Conservation (phyloP, 2,888 invertebrate genomes). For the Drosophila hamatofila region DNA sequence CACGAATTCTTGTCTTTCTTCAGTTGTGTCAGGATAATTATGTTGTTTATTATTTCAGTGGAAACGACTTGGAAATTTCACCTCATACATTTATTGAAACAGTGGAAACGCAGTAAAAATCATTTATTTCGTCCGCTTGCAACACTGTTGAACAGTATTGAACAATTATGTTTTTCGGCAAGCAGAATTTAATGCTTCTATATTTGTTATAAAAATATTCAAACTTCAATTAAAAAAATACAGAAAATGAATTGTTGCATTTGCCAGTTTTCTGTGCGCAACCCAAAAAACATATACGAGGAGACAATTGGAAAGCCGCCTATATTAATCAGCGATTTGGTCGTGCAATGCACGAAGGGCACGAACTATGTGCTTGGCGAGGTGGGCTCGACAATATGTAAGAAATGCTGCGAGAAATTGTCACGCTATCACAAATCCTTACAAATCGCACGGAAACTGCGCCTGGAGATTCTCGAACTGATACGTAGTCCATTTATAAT, state of each 20-base stretch:
- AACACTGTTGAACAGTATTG: slow-evolving; percentile 36
- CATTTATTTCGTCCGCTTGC: not conserved
- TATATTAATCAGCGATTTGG: slow-evolving; percentile 64
- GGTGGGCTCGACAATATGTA: slow-evolving; percentile 63
- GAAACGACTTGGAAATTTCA: not conserved
- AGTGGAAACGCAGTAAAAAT: slow-evolving; percentile 3
- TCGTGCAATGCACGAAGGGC: slow-evolving; percentile 69
- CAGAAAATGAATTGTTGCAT: slow-evolving; percentile 73
- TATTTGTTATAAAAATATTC: slow-evolving; percentile 19
- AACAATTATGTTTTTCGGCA: slow-evolving; percentile 31
- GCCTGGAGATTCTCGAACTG: slow-evolving; percentile 63
- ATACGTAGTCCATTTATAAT: slow-evolving; percentile 63
- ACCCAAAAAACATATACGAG: slow-evolving; percentile 62
- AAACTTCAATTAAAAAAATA: slow-evolving; percentile 11
- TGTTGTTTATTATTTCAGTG: not conserved
- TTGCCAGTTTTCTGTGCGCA: slow-evolving; percentile 70
- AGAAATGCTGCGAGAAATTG: slow-evolving; percentile 70
- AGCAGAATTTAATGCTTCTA: slow-evolving; percentile 32
- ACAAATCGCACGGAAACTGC: slow-evolving; percentile 67
- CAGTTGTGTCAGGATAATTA: not conserved
- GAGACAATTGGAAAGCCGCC: slow-evolving; percentile 70
- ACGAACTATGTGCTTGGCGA: slow-evolving; percentile 51
- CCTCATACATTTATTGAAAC: not conserved
- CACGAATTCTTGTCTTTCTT: not conserved
- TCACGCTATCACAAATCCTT: slow-evolving; percentile 69